Conservation (phyloP, 1,140 invertebrate genomes). For the Arctopsyche grandis region DNA sequence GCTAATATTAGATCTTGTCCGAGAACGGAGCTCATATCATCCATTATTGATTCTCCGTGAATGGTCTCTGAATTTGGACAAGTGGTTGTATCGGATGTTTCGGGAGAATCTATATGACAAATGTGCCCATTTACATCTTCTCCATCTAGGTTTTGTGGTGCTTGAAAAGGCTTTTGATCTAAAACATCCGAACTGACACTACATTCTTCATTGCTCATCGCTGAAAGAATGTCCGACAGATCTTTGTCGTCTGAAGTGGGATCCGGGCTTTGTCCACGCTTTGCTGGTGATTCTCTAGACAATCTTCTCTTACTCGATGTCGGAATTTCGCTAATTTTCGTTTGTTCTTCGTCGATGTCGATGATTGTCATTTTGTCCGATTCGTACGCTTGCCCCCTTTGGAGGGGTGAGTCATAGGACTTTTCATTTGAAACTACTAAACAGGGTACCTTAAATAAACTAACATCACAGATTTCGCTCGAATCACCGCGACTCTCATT, state of each 20-base stretch:
- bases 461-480: slow-evolving; percentile 59
- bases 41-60: slow-evolving; percentile 79
- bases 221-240: slow-evolving; percentile 69
- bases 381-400: slow-evolving; percentile 65
- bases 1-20: slow-evolving; percentile 73
- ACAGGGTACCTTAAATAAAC: slow-evolving; percentile 65
- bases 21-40: slow-evolving; percentile 79
- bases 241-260: slow-evolving; percentile 58
- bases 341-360: slow-evolving; percentile 66
- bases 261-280: slow-evolving; percentile 45
- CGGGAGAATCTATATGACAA: slow-evolving; percentile 82
- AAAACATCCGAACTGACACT: slow-evolving; percentile 74
- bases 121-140: slow-evolving; percentile 70
- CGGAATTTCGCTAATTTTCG: slow-evolving; percentile 38
- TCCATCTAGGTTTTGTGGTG: slow-evolving; percentile 61
- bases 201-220: slow-evolving; percentile 75
- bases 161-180: slow-evolving; percentile 65
- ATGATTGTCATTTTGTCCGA: slow-evolving; percentile 72
- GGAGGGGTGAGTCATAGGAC: slow-evolving; percentile 55
- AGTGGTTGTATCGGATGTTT: slow-evolving; percentile 77
- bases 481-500: slow-evolving; percentile 44
- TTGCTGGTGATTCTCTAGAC: slow-evolving; percentile 44
- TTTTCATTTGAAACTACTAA: slow-evolving; percentile 64
- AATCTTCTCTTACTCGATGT: slow-evolving; percentile 30
- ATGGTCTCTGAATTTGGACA: slow-evolving; percentile 72